These are phyloP conservation scores for Homarus americanus DNA, from an alignment of 1,140 invertebrate species.

Conservation along the genomic window DNA sequence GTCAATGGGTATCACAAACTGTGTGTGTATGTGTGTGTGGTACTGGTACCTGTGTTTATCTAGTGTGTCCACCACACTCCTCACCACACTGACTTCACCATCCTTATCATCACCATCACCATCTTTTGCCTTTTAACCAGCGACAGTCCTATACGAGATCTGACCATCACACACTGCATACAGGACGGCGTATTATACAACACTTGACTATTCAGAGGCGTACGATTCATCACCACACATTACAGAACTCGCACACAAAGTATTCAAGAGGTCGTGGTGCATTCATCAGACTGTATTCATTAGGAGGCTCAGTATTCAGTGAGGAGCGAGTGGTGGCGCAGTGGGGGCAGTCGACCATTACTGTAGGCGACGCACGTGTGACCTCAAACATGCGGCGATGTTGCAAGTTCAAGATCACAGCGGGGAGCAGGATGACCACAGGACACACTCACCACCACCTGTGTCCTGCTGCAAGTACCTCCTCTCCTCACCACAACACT, in stretches of 20 bases:
- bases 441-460: background rate
- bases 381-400: slow-evolving; percentile 20
- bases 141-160: background rate
- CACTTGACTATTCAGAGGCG: background rate
- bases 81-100: background rate
- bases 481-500: background rate
- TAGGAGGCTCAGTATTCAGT: background rate
- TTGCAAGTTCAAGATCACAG: slow-evolving; percentile 3
- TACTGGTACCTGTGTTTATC: background rate
- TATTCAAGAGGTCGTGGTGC: background rate
- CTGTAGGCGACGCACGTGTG: slow-evolving; percentile 26
- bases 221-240: background rate
- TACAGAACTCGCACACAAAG: background rate
- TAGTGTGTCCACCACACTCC: background rate
- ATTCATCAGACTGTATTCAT: background rate
- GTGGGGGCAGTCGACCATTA: background rate
- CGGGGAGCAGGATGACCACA: background rate
- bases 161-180: background rate
- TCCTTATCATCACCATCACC: background rate
- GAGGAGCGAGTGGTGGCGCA: background rate
- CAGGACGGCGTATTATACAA: background rate
- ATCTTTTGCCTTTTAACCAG: background rate
- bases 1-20: background rate
- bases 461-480: background rate
- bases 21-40: background rate